A percentile compares a stretch with the other conserved stretches of the same genome.
phyloP scores from a whole-genome alignment of 2,113 vertebrate genomes.

The Azemiops feae region DNA sequence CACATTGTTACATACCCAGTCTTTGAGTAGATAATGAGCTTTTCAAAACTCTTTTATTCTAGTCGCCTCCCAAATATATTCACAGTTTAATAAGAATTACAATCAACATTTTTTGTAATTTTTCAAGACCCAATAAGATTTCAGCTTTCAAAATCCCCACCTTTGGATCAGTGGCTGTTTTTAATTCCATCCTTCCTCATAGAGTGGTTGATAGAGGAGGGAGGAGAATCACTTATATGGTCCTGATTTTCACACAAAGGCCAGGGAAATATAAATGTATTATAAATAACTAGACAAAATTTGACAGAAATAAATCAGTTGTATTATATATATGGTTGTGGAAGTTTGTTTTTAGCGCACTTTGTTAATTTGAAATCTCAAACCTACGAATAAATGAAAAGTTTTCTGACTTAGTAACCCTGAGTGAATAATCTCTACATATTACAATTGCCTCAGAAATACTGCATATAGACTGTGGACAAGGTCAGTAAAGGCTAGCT shows the following conservation, averaged over 20 bases:
- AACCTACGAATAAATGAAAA: not conserved
- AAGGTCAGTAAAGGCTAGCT: not conserved
- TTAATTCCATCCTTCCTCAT: not conserved
- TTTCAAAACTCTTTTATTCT: not conserved
- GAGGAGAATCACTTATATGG: not conserved
- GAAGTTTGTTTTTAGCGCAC: not conserved
- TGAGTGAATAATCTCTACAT: not conserved
- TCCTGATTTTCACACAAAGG: not conserved
- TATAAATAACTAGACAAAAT: not conserved
- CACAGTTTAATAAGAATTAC: not conserved
- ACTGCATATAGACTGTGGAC: not conserved
- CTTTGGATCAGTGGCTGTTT: not conserved
- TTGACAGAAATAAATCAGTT: slow-evolving; percentile 3
- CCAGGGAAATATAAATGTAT: not conserved
- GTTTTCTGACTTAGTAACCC: slow-evolving; percentile 1
- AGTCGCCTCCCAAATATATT: not conserved
- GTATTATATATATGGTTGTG: not conserved
- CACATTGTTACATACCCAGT: not conserved
- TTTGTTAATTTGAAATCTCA: slow-evolving; percentile 23
- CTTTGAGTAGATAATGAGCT: not conserved
- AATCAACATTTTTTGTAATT: not conserved
- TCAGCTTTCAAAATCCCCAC: not conserved
- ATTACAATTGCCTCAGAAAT: not conserved
- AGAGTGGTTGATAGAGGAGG: not conserved
- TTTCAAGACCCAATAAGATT: not conserved